These are phyloP conservation scores for Tuta absoluta DNA, from an alignment of 2,888 invertebrate species.

Conservation along the genomic window DNA sequence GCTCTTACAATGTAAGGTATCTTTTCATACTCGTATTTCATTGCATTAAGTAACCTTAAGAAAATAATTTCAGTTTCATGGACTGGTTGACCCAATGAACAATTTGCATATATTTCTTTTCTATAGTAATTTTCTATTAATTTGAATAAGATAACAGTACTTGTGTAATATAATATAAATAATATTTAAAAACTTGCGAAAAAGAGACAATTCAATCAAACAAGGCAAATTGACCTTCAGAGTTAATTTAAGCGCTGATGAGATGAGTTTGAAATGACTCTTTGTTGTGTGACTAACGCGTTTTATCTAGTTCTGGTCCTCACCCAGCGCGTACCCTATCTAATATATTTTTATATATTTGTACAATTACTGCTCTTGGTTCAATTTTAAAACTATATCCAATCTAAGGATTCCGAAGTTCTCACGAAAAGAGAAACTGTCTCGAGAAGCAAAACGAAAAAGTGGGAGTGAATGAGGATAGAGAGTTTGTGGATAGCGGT, in stretches of 20 bases:
- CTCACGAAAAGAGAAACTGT: slow-evolving; percentile 36
- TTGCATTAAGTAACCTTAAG: too few relatives aligned
- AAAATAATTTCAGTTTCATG: too few relatives aligned
- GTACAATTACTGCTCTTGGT: too few relatives aligned
- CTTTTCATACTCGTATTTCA: too few relatives aligned
- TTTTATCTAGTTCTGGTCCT: not conserved
- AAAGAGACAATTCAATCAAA: not conserved
- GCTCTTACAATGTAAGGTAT: too few relatives aligned
- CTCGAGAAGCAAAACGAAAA: slow-evolving; percentile 31
- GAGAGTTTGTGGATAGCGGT: slow-evolving; percentile 31
- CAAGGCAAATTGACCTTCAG: slow-evolving; percentile 5
- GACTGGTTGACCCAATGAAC: too few relatives aligned
- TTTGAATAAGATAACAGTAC: not conserved
- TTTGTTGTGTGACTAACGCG: slow-evolving; percentile 3
- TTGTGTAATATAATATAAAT: too few relatives aligned
- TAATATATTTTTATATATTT: not conserved
- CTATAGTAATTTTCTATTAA: too few relatives aligned
- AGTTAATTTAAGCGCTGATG: slow-evolving; percentile 8
- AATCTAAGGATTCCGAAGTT: slow-evolving; percentile 26
- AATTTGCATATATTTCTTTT: too few relatives aligned
- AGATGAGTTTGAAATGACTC: not conserved
- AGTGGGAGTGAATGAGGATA: slow-evolving; percentile 25
- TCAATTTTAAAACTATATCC: slow-evolving; percentile 15
- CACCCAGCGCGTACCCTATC: not conserved
- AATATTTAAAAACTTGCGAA: not conserved